Evolutionary conservation across 2,113 vertebrate genomes (phyloP).

Genomic region (Gasterosteus nipponicus): DNA sequence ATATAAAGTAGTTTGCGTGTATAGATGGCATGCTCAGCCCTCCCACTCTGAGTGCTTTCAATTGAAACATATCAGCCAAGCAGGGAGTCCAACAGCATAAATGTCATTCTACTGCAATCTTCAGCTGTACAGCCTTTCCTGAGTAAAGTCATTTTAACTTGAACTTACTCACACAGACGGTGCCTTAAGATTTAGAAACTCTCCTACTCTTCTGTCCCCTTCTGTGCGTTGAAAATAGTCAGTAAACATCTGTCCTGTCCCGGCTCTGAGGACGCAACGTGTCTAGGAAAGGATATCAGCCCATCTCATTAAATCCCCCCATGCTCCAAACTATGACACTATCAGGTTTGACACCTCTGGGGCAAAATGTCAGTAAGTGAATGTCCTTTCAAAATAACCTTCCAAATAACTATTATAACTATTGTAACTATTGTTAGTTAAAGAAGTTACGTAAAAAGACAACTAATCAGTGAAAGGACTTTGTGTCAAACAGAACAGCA

Average conservation of each 20-base stretch:
- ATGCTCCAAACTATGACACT: background rate
- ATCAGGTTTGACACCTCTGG: too few relatives aligned
- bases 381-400: too few relatives aligned
- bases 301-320: background rate
- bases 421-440: background rate
- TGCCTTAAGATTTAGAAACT: background rate
- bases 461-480: background rate
- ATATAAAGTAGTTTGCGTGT: background rate
- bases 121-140: background rate
- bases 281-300: background rate
- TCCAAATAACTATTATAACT: background rate
- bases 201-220: background rate
- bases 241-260: background rate
- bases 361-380: too few relatives aligned
- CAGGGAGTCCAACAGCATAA: background rate
- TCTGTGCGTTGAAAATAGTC: background rate
- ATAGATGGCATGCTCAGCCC: background rate
- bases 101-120: conserved; percentile 5
- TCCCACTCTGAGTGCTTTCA: background rate
- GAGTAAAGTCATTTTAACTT: background rate
- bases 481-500: too few relatives aligned
- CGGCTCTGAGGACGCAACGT: background rate
- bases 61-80: background rate
- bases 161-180: background rate
- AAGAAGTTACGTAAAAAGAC: background rate